Evolutionary conservation across 1,140 invertebrate genomes (phyloP).

Genomic region (Macrosteles quadrilineatus): DNA sequence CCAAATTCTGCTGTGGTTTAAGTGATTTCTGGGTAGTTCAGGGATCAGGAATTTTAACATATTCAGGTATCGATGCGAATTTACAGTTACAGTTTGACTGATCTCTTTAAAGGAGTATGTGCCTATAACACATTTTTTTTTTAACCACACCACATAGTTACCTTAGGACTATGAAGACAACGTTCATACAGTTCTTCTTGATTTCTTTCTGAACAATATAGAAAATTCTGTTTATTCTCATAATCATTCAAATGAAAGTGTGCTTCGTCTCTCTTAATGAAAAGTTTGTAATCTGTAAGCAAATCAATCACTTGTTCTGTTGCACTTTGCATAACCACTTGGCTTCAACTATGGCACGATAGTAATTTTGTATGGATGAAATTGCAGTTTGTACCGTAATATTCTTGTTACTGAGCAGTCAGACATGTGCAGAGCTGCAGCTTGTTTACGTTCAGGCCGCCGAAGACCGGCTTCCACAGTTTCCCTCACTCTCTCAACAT

Average conservation of each 20-base stretch:
- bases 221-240: constrained; percentile 49
- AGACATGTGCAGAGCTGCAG: constrained; percentile 8
- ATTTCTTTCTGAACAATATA: constrained; percentile 44
- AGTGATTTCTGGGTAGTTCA: no score
- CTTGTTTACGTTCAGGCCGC: constrained; percentile 1
- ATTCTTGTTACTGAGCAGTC: constrained; percentile 17
- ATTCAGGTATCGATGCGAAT: constrained; percentile 17
- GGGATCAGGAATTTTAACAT: constrained; percentile 17
- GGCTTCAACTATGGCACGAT: constrained; percentile 34
- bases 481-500: constrained; percentile 7
- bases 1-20: constrained; percentile 29
- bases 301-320: constrained; percentile 31
- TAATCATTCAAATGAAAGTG: constrained; percentile 44
- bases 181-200: constrained; percentile 44
- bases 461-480: constrained; percentile 14
- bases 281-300: constrained; percentile 20
- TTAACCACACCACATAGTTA: constrained; percentile 44
- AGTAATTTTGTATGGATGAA: constrained; percentile 37
- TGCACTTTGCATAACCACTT: constrained; percentile 25
- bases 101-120: constrained; percentile 23
- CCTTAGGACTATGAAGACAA: constrained; percentile 47
- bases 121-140: constrained; percentile 36
- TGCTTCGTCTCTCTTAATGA: constrained; percentile 27
- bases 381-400: constrained; percentile 25
- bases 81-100: constrained; percentile 26